These are phyloP conservation scores for Alsophila aescularia DNA, from an alignment of 2,888 invertebrate species.

Conservation along the genomic window DNA sequence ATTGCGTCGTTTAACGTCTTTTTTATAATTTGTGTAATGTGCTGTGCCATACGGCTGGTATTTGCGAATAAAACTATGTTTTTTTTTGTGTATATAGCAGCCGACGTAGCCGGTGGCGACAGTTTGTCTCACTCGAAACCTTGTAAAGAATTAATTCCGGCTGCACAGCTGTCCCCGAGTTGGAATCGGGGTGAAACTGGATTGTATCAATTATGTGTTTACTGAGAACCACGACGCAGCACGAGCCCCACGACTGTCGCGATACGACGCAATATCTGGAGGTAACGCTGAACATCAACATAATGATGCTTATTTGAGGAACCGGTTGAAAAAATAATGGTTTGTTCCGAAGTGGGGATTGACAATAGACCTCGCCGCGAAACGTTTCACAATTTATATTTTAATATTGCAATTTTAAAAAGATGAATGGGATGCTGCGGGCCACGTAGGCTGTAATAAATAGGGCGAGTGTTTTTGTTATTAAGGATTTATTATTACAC, in stretches of 20 bases:
- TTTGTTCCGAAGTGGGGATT: slow-evolving; percentile 40
- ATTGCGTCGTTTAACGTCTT: slow-evolving; percentile 36
- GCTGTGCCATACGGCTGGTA: slow-evolving; percentile 10
- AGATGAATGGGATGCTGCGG: slow-evolving; percentile 17
- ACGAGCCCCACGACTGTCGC: slow-evolving; percentile 1
- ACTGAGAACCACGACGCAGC: slow-evolving; percentile 17
- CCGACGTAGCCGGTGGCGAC: not conserved
- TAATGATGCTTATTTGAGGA: slow-evolving; percentile 31
- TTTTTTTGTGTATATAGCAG: slow-evolving; percentile 16
- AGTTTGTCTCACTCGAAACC: slow-evolving; percentile 20
- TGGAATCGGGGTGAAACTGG: slow-evolving; percentile 19
- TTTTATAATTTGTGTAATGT: slow-evolving; percentile 28
- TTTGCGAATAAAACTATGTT: slow-evolving; percentile 21
- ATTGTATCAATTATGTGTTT: slow-evolving; percentile 26
- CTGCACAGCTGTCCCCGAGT: slow-evolving; percentile 23
- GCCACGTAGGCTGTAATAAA: slow-evolving; percentile 12
- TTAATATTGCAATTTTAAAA: slow-evolving; percentile 22
- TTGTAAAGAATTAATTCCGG: slow-evolving; percentile 29
- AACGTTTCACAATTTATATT: slow-evolving; percentile 28
- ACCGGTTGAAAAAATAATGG: slow-evolving; percentile 37
- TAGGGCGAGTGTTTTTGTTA: slow-evolving; percentile 23
- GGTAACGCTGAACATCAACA: slow-evolving; percentile 21
- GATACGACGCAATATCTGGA: slow-evolving; percentile 19
- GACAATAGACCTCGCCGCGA: slow-evolving; percentile 34
- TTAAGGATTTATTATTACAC: slow-evolving; percentile 22